Conservation (phyloP, 2,888 invertebrate species). For the Artemia sp. region DNA sequence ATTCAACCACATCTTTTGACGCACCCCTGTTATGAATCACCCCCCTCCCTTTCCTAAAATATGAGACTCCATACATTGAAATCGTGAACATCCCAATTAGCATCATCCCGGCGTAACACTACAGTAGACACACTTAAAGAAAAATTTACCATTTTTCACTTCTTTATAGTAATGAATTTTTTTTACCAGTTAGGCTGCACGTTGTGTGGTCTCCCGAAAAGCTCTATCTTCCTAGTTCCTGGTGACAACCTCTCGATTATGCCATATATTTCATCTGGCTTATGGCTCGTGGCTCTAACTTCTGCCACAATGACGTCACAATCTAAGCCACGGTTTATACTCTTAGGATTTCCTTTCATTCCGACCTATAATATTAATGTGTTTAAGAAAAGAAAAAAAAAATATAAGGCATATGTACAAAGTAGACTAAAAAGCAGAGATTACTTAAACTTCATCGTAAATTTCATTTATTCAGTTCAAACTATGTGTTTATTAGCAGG, state of each 20-base stretch:
- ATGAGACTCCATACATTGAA: no score
- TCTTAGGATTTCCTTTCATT: constrained; percentile 82
- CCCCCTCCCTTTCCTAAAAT: no score
- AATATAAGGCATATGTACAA: not conserved
- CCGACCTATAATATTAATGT: constrained; percentile 45
- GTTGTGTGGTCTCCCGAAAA: constrained; percentile 92
- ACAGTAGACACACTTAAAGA: no score
- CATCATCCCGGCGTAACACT: no score
- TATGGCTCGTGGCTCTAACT: constrained; percentile 91
- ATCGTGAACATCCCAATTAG: no score
- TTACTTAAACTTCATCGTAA: no score
- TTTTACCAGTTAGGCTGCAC: constrained; percentile 86
- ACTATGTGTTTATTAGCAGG: no score
- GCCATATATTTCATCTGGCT: constrained; percentile 96
- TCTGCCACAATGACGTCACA: constrained; percentile 97
- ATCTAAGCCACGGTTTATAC: constrained; percentile 79
- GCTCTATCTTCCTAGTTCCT: constrained; percentile 87
- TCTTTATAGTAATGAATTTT: no score
- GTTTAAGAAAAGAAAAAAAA: constrained; percentile 16
- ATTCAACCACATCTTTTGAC: no score
- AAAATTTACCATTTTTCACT: no score
- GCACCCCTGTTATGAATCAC: no score
- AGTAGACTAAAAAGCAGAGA: not conserved
- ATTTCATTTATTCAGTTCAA: not conserved
- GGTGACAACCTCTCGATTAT: constrained; percentile 92